A percentile compares a stretch with the other conserved stretches of the same genome.
Conservation (phyloP, 2,888 invertebrate species). For the Belgica antarctica region DNA sequence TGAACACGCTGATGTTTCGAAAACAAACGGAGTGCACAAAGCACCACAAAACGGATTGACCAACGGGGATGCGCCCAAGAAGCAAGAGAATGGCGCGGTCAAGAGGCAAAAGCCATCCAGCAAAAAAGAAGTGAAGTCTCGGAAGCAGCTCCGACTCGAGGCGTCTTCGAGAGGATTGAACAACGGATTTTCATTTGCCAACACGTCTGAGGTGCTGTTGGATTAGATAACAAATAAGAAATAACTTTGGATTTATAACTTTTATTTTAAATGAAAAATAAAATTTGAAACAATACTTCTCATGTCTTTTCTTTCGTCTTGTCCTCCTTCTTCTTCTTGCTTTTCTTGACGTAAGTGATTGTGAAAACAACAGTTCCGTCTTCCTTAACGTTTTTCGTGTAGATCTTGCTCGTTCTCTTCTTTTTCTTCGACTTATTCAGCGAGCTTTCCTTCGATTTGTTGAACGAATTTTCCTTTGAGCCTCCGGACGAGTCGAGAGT, state of each 20-base stretch:
- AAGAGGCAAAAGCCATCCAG: neutral
- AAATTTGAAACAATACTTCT: neutral
- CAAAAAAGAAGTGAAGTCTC: conserved; percentile 49
- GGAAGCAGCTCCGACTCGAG: conserved; percentile 49
- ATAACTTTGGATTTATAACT: neutral
- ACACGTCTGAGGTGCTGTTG: neutral
- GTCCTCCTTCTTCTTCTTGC: conserved; percentile 15
- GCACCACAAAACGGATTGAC: neutral
- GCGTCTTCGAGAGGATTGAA: conserved; percentile 49
- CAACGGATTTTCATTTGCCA: conserved; percentile 47
- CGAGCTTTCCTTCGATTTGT: conserved; percentile 30
- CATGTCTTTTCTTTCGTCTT: neutral
- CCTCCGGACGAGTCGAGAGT: neutral
- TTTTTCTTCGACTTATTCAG: conserved; percentile 6
- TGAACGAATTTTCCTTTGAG: too few relatives aligned
- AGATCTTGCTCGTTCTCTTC: neutral
- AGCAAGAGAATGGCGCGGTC: neutral
- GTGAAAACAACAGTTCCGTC: conserved; percentile 19
- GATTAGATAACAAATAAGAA: neutral
- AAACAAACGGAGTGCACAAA: neutral
- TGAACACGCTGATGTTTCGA: conserved; percentile 42
- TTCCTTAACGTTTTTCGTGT: neutral
- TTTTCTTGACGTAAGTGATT: neutral
- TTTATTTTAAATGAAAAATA: neutral
- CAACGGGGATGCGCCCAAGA: neutral